Base-by-base conservation (phyloP, 2,113 vertebrate genomes). In the Lophochroa leadbeateri region DNA sequence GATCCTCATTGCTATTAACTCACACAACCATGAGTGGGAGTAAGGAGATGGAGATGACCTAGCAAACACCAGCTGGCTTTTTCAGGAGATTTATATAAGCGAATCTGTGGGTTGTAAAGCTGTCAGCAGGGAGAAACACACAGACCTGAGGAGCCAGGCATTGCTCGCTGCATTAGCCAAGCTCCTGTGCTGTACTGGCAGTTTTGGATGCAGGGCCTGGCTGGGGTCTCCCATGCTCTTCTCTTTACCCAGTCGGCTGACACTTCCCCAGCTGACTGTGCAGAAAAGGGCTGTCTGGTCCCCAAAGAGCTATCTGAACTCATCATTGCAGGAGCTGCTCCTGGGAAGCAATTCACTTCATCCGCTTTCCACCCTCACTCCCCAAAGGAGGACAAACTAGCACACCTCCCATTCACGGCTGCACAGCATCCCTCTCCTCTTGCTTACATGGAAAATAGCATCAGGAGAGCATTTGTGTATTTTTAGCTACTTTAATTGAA, bases 401-500 rank as follows among this genome's bases (percentile, higher is more conserved):
- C 50, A 33, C 37, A 49, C 44, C 63, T 90, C 70, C 82, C 85
- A 68, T 92, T 92, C 60, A 39, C 55, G 85, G 47, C 55, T 68
- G 39, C 68, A 68, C 47, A 88, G 88, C 92, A 94, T 90, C 90
- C 69, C 47, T 75, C 17, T 78, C 70, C 89, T 80, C 61, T 72
- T 88, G 43, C 65, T 92, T 52, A 57, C 23, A 19, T 5, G 31
- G 52, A 81, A 93, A 88, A 86, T 15, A 76, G 50, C 37, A 19
- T 20, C 13, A 7, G 68, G 76, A 92, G 83, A 90, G 60, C 25
- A 60, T 81, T 75, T 83, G 60, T 60, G 44, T 93, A 91, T 96
- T 96, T 95, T 94, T 91, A 93, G 86, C 82, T 91, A 18, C 35
- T 96, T 92, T 90, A 95, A 92, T 88, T 68, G 80, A 86, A 68